Evolutionary conservation across 2,797 vertebrate species (phyloP), one percentile per base, ranked within the genome.

Genomic region (Microctenopoma lineatum): DNA sequence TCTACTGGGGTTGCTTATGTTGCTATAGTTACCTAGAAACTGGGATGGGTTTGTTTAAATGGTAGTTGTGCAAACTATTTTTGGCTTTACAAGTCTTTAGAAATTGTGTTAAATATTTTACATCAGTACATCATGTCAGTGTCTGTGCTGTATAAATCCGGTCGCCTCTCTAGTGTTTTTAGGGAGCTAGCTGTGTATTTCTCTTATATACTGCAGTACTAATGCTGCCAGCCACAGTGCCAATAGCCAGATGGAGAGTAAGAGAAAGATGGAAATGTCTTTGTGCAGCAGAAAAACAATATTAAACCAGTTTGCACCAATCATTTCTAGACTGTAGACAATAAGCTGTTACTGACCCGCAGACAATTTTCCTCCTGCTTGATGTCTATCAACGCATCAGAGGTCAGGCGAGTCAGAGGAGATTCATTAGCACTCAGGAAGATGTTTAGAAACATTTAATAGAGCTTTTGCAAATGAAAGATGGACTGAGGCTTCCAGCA

Each of bases 11-110:
- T 61, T 66, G 4, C 45, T 51, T 27, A 26, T 21, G 70, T 74
- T 76, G 36, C 66, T 29, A 60, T 76, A 66, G 61, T 70, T 54
- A 72, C 52, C 0, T 63, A 59, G 21, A 58, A 60, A 18, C 29
- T 47, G 26, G 32, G 15, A 42, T 2, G 14, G 7, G 18, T 18
- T 3, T 3, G 0, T 16, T 36, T 36, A 5, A 4, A 13, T 42
- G 45, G 45, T 21, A 21, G 45, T 45, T 8, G 7, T 5, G n/a
- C 36, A 50, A 34, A 14, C 26, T 9, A 57, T 50, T 64, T 16
- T n/a, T 3, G 5, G 1, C 25, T 10, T 29, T 51, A 4, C 7
- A 34, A 8, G 6, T 7, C 6, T 16, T 16, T 44, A 7, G 14
- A 41, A 1, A 41, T 14, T 14, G 39, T 41, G 4, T 15, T 4